Base-by-base conservation (phyloP, 2,888 invertebrate genomes). In the Mythimna loreyi region DNA sequence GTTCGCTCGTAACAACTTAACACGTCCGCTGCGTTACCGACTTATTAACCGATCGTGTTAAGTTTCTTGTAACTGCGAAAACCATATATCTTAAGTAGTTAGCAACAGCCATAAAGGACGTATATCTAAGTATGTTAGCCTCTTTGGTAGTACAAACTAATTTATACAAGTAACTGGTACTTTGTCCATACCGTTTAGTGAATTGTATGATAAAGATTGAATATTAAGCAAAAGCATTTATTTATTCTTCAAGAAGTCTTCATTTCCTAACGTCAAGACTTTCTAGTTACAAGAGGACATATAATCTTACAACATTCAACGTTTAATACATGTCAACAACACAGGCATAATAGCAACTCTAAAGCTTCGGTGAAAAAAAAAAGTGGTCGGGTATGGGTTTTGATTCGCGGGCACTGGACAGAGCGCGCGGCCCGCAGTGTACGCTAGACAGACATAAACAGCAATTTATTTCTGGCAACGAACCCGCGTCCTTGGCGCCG, bases 381-480 rank as follows among this genome's bases (percentile, higher is more conserved):
- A n/a, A 33, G 25, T 73, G 25, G 16, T 64, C 55, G 16, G 50
- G 56, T 68, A 75, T 74, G 68, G 80, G 52, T 58, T 58, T 58
- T 58, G 62, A 62, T 69, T 74, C 33, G 75, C 72, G 78, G 71
- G 73, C 80, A 78, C 69, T 75, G 77, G 71, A 71, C 80, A 78
- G 71, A 72, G 77, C 68, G 73, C 78, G 71, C 78, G 77, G 76
- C 69, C 62, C 69, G 67, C 67, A 33, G 69, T 79, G 87, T 92
- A 91, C 92, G 91, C 93, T 94, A 94, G 93, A 93, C 93, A 92
- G 92, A 92, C 92, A 92, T 92, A 93, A 94, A 93, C 94, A 93
- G 90, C 91, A 89, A 92, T 92, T 92, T 94, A 94, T 93, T 94
- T 94, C 95, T 95, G 94, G 93, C 95, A 94, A 92, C 94, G 93